Evolutionary conservation across 2,888 invertebrate species (phyloP).

Genomic region (Sympetrum striolatum): DNA sequence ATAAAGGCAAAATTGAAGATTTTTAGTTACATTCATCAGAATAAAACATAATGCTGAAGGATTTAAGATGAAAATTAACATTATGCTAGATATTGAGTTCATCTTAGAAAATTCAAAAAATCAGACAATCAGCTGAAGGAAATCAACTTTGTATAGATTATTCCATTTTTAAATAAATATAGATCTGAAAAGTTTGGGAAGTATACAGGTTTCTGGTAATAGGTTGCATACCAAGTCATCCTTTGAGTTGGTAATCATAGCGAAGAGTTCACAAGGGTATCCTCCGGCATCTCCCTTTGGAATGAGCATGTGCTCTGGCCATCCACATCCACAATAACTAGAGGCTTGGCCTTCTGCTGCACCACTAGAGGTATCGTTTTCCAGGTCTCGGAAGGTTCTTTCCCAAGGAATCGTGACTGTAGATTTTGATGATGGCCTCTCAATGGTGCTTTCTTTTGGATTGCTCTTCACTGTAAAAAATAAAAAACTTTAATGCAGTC

Average conservation of each 20-base stretch:
- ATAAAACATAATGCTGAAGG: too few relatives aligned
- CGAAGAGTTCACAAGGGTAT: slow-evolving; percentile 55
- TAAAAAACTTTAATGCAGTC: too few relatives aligned
- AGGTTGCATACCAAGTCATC: slow-evolving; percentile 52
- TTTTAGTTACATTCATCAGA: too few relatives aligned
- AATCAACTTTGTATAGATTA: too few relatives aligned
- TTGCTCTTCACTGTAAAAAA: slow-evolving; percentile 62
- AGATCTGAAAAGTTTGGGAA: too few relatives aligned
- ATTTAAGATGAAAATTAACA: too few relatives aligned
- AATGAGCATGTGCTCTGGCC: slow-evolving; percentile 68
- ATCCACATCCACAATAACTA: slow-evolving; percentile 83
- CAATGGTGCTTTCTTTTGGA: slow-evolving; percentile 65
- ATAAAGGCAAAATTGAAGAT: too few relatives aligned
- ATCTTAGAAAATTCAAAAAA: too few relatives aligned
- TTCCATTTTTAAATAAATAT: too few relatives aligned
- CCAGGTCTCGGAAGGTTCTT: slow-evolving; percentile 77
- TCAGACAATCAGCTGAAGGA: too few relatives aligned
- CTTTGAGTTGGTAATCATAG: slow-evolving; percentile 56
- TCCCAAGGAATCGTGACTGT: slow-evolving; percentile 87
- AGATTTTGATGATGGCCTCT: slow-evolving; percentile 72
- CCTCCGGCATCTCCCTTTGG: slow-evolving; percentile 61
- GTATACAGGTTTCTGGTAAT: too few relatives aligned
- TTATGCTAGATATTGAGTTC: too few relatives aligned
- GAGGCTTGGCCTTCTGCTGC: slow-evolving; percentile 64
- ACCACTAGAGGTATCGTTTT: slow-evolving; percentile 65